Conservation (phyloP, 1,140 invertebrate genomes). For the Cotesia typhae region DNA sequence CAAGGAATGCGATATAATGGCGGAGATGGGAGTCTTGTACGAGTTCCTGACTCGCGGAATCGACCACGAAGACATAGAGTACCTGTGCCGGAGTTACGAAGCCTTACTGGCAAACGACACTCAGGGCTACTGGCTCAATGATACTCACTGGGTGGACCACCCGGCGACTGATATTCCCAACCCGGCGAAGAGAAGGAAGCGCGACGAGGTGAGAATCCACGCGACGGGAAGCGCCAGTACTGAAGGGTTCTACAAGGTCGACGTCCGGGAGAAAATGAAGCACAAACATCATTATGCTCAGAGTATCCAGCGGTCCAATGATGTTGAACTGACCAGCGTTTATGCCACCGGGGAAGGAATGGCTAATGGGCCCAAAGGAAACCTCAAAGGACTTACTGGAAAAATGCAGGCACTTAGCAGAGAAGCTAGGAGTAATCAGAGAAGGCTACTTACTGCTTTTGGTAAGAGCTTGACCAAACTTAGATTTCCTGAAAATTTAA, state of each 20-base stretch:
- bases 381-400: slow-evolving; percentile 68
- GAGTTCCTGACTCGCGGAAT: slow-evolving; percentile 89
- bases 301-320: slow-evolving; percentile 65
- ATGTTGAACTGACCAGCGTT: slow-evolving; percentile 58
- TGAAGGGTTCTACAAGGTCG: slow-evolving; percentile 95
- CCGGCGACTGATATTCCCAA: slow-evolving; percentile 79
- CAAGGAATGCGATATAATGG: slow-evolving; percentile 74
- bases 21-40: slow-evolving; percentile 83
- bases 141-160: slow-evolving; percentile 98
- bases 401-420: slow-evolving; percentile 85
- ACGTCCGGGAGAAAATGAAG: slow-evolving; percentile 86
- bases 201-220: slow-evolving; percentile 76
- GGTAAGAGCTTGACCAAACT: slow-evolving; percentile 64
- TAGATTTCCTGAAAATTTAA: too few species aligned
- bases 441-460: slow-evolving; percentile 88
- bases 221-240: slow-evolving; percentile 86
- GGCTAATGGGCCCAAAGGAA: slow-evolving; percentile 56
- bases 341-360: slow-evolving; percentile 52
- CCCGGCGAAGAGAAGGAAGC: slow-evolving; percentile 78
- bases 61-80: slow-evolving; percentile 90
- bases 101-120: slow-evolving; percentile 84
- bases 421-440: slow-evolving; percentile 93
- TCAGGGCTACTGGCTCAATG: slow-evolving; percentile 89
- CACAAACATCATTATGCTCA: slow-evolving; percentile 86
- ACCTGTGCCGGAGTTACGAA: slow-evolving; percentile 86